These are phyloP conservation scores for Halcyon malimbica DNA, from an alignment of 2,113 vertebrate genomes.

Conservation along the genomic window DNA sequence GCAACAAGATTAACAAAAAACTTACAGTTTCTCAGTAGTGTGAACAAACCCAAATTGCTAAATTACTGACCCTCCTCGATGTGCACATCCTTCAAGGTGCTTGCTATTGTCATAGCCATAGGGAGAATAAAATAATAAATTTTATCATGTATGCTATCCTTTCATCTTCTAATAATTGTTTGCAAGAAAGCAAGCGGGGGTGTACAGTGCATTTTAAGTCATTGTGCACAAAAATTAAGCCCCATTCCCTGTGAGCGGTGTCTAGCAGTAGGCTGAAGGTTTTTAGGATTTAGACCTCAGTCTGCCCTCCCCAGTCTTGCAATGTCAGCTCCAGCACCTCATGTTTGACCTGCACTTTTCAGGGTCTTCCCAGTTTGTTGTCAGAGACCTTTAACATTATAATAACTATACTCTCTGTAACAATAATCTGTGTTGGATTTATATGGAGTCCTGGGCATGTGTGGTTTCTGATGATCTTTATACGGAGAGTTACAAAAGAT, in stretches of 20 bases:
- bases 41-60: neutral
- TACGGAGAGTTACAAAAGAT: neutral
- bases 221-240: neutral
- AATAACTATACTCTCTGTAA: neutral
- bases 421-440: neutral
- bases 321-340: neutral
- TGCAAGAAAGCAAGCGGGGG: neutral
- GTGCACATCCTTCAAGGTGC: neutral
- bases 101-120: neutral
- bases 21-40: neutral
- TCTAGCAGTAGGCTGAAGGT: neutral
- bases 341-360: neutral
- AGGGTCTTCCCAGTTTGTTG: neutral
- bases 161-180: neutral
- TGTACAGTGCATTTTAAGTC: neutral
- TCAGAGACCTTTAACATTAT: neutral
- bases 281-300: neutral
- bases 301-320: neutral
- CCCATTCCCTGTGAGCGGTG: neutral
- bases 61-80: neutral
- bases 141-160: neutral
- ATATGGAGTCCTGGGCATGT: neutral
- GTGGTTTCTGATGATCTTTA: neutral
- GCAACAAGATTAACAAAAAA: neutral
- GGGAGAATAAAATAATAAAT: neutral